Evolutionary conservation across 2,888 invertebrate genomes (phyloP).

Genomic region (Globia sparganii): DNA sequence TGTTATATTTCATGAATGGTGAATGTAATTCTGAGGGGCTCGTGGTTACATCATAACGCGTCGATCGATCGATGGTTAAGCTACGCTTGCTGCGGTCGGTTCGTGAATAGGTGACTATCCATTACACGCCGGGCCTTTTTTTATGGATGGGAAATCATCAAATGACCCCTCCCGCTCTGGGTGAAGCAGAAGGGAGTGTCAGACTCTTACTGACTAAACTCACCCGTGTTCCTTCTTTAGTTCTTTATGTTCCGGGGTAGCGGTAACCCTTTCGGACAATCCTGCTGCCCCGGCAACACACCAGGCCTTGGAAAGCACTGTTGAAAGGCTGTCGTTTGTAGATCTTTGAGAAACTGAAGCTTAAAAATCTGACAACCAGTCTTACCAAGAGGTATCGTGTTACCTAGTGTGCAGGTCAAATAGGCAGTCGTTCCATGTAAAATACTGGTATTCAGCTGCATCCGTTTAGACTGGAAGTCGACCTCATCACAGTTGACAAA

Average conservation of each 20-base stretch:
- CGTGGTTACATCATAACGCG: not conserved
- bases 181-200: too few relatives aligned
- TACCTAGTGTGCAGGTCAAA: too few relatives aligned
- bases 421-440: too few relatives aligned
- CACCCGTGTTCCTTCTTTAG: too few relatives aligned
- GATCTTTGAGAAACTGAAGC: not conserved
- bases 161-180: too few relatives aligned
- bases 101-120: too few relatives aligned
- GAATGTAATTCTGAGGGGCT: not conserved
- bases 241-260: too few relatives aligned
- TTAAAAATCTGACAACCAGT: not conserved
- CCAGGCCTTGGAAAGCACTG: not conserved
- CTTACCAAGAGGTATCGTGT: not conserved
- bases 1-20: slow-evolving; percentile 35
- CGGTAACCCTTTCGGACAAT: too few relatives aligned
- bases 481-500: not conserved
- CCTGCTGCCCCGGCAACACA: too few relatives aligned
- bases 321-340: not conserved
- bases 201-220: too few relatives aligned
- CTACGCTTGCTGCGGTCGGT: not conserved
- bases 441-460: not conserved
- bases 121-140: too few relatives aligned
- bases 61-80: not conserved
- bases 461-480: not conserved
- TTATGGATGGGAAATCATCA: too few relatives aligned